phyloP scores from a whole-genome alignment of 2,113 vertebrate genomes.

The Melanerpes formicivorus region DNA sequence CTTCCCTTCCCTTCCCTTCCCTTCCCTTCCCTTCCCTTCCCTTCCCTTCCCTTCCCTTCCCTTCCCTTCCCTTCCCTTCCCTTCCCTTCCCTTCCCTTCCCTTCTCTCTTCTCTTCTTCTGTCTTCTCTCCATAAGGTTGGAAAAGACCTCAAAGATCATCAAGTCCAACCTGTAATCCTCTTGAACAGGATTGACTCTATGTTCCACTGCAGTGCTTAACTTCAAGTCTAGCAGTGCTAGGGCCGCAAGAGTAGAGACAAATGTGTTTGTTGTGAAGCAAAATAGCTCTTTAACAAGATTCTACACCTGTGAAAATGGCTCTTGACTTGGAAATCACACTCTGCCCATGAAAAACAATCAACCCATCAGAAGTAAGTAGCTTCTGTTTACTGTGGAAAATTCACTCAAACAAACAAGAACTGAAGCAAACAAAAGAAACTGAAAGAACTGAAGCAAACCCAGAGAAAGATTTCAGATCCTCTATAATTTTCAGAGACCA shows the following conservation, averaged over 20 bases:
- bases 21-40: no score
- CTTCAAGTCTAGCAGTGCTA: neutral
- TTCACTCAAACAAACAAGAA: neutral
- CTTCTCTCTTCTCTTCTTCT: no score
- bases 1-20: no score
- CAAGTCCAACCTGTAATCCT: neutral
- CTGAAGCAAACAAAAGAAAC: neutral
- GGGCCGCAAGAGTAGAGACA: neutral
- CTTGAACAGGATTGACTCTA: neutral
- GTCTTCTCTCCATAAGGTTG: no score
- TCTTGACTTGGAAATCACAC: neutral
- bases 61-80: no score
- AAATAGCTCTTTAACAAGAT: neutral
- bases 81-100: no score
- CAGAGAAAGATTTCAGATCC: neutral
- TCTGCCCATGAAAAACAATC: neutral
- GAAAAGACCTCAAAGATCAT: no score
- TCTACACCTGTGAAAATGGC: neutral
- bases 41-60: no score
- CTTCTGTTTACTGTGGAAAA: neutral
- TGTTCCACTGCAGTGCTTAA: neutral
- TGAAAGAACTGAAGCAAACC: neutral
- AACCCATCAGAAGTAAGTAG: neutral
- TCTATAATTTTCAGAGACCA: neutral
- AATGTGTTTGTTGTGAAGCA: neutral